A percentile compares a stretch with the other conserved stretches of the same genome.
phyloP scores from a whole-genome alignment of 1,140 invertebrate species.

The Diuraphis noxia region DNA sequence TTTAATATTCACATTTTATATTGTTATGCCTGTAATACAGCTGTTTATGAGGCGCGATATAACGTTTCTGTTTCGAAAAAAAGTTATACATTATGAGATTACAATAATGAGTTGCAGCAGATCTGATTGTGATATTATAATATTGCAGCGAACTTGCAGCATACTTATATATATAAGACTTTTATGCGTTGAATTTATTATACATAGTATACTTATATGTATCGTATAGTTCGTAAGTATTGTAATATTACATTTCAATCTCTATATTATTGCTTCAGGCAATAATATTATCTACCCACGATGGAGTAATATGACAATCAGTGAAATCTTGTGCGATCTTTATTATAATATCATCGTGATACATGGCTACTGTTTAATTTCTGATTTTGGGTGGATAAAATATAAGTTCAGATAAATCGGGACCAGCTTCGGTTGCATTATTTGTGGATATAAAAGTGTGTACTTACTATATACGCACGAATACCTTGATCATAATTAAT shows the following conservation, averaged over 20 bases:
- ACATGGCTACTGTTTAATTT: background rate
- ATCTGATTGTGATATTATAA: background rate
- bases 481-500: background rate
- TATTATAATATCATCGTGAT: background rate
- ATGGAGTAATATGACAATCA: background rate
- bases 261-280: background rate
- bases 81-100: background rate
- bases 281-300: background rate
- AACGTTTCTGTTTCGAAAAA: background rate
- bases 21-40: background rate
- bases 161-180: background rate
- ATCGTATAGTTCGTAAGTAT: background rate
- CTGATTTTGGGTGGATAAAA: background rate
- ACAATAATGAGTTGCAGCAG: background rate
- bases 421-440: background rate
- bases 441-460: background rate
- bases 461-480: background rate
- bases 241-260: constrained; percentile 5
- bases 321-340: background rate
- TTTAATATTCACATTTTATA: background rate
- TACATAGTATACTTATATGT: background rate
- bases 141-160: background rate
- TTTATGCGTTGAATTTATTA: constrained; percentile 1
- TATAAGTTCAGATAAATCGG: background rate
- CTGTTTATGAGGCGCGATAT: background rate